Evolutionary conservation across 2,113 vertebrate species (phyloP).

Genomic region (Proteles cristata): DNA sequence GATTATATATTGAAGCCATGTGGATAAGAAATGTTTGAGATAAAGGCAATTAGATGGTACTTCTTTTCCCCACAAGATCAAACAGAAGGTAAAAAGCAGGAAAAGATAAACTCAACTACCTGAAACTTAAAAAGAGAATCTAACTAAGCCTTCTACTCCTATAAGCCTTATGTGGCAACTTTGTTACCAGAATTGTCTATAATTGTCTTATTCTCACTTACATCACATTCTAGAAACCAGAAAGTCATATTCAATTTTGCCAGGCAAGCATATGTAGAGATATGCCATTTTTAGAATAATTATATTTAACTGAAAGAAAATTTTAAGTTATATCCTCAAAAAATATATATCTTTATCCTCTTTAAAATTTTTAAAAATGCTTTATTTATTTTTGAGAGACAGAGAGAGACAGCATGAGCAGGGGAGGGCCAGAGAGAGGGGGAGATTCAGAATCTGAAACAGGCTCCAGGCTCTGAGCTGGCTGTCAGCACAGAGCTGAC

Average conservation of each 20-base stretch:
- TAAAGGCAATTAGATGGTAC: neutral
- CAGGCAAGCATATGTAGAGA: conserved; percentile 64
- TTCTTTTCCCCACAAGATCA: neutral
- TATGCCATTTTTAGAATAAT: conserved; percentile 69
- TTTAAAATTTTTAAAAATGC: neutral
- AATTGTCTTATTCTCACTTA: conserved; percentile 58
- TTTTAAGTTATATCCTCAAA: conserved; percentile 54
- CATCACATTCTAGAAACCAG: conserved; percentile 55
- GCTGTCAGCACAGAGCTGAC: no score
- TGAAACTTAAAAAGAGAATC: neutral
- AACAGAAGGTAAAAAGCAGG: conserved; percentile 8
- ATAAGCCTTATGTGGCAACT: neutral
- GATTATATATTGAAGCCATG: neutral
- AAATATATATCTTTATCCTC: conserved; percentile 21
- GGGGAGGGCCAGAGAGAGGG: no score
- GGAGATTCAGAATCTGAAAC: no score
- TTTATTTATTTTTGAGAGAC: no score
- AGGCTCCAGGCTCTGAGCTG: no score
- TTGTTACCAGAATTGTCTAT: conserved; percentile 40
- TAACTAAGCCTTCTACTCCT: neutral
- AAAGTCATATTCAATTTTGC: conserved; percentile 55
- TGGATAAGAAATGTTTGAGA: conserved; percentile 27
- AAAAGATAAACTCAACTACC: neutral
- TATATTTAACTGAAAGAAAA: conserved; percentile 74
- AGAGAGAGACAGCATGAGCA: no score